Evolutionary conservation across 2,888 invertebrate species (phyloP), one percentile per base, ranked within the genome.

Genomic region (Rhagium mordax): DNA sequence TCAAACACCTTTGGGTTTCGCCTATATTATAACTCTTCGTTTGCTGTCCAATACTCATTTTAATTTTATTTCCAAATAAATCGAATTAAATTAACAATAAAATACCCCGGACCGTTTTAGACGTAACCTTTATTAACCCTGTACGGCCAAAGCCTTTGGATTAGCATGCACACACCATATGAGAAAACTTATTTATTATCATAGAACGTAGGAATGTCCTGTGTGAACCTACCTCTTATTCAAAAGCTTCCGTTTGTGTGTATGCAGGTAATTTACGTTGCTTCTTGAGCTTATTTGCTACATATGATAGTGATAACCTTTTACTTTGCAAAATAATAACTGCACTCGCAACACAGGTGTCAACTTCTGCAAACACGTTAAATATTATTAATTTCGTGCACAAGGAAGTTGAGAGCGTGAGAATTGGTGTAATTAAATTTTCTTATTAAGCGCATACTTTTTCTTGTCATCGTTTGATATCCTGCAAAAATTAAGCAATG

Each of bases 391-490:
- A 77, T 77, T 77, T 77, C 57, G 77, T 71, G 47, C 75, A 71
- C 66, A 70, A 74, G 77, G 77, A 77, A 77, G 75, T 71, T 57
- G 72, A 57, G 48, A 78, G 71, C 78, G 78, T 78, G 78, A 77
- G 78, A 78, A 77, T 78, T 75, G 74, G 66, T 57, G 72, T 71
- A 78, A 78, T 78, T 78, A 78, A 75, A 64, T 74, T 73, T 57
- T 71, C 60, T 5, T 33, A 55, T 59, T 41, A 59, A 51, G 62
- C 29, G 7, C 18, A 8, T 33, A 65, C 33, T 21, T 65, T 27
- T 61, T 55, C 51, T 47, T 27, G 70, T 24, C 41, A 69, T 48
- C 69, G 15, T 27, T 57, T 10, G 60, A 6, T 49, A 60, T 59
- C 60, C 60, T 60, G 65, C 6, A 61, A 61, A 61, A 48, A 61